Base-by-base conservation (phyloP, 2,888 invertebrate genomes). In the Tryphoninae sp. region DNA sequence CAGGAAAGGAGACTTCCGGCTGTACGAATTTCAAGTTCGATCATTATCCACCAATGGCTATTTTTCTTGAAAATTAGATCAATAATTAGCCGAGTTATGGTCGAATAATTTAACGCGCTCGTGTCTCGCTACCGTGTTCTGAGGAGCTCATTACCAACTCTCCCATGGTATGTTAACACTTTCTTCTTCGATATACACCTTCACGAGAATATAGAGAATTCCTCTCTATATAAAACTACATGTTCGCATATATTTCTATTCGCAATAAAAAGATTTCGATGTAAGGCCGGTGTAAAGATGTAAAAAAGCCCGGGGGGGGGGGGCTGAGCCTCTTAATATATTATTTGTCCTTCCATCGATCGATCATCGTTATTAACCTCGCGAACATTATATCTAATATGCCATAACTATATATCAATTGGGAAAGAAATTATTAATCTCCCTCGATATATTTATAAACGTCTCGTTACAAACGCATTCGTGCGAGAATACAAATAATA, bases 101-200 rank as follows among this genome's bases (percentile, higher is more conserved):
- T 45, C 42, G 51, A 71, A 65, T 16, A 73, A 64, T 69, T 68
- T 69, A 42, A 72, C 19, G 45, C 19, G 3, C n/a, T 68, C 13
- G n/a, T 45, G 13, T 76, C 68, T 23, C 59, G 42, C 53, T 8
- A 68, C 49, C 8, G 22, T 23, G 55, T 22, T 53, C 2, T 45
- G 16, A 7, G 23, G 23, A n/a, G 45, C 22, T 13, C 55, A 71
- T 78, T 72, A 69, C 69, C 58, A 9, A 45, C 26, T 40, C 22
- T 26, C 71, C 16, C 42, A 22, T 51, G 19, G 51, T 33, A 9
- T 19, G 33, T 4, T 26, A 67, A 61, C 75, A 82, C 81, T 82
- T 82, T 82, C 81, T 67, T 78, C 81, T 26, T 82, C 78, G 23
- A 74, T 76, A 61, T 22, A 23, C n/a, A 58, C 64, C 53, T 22